A percentile compares a stretch with the other conserved stretches of the same genome.
These are phyloP conservation scores for Saxidomus purpurata DNA, from an alignment of 1,140 invertebrate species.

Conservation along the genomic window DNA sequence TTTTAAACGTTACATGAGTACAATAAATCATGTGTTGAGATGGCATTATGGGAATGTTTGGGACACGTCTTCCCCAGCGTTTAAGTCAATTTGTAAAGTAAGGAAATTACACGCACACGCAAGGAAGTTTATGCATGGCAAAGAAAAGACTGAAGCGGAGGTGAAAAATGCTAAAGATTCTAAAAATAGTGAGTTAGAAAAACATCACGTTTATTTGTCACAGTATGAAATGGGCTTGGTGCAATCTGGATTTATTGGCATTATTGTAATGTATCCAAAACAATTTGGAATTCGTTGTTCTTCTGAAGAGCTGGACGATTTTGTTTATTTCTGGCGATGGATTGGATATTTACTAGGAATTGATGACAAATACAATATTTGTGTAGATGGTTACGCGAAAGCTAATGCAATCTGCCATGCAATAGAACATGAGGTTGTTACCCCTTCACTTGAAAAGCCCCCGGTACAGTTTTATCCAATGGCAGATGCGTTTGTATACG, in stretches of 20 bases:
- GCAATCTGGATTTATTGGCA: conserved; percentile 91
- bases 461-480: conserved; percentile 71
- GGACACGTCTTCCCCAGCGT: conserved; percentile 69
- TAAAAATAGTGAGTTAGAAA: conserved; percentile 4
- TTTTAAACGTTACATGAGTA: conserved; percentile 92
- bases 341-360: conserved; percentile 94
- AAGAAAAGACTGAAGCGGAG: conserved; percentile 71
- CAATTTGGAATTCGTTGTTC: conserved; percentile 88
- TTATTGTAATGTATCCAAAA: conserved; percentile 90
- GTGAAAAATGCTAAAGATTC: neutral
- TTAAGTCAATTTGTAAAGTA: conserved; percentile 80
- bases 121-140: conserved; percentile 81
- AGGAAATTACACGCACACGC: conserved; percentile 86
- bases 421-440: conserved; percentile 70
- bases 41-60: conserved; percentile 89
- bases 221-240: conserved; percentile 95
- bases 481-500: conserved; percentile 71
- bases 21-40: conserved; percentile 90
- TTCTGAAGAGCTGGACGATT: conserved; percentile 90
- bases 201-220: conserved; percentile 84
- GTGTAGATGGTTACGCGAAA: conserved; percentile 86
- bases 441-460: conserved; percentile 68
- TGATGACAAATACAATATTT: conserved; percentile 91
- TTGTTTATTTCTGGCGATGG: conserved; percentile 94
- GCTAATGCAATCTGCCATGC: conserved; percentile 83